Evolutionary conservation across 2,888 invertebrate species (phyloP), one percentile per base, ranked within the genome.

Genomic region (Campopleginae sp.): DNA sequence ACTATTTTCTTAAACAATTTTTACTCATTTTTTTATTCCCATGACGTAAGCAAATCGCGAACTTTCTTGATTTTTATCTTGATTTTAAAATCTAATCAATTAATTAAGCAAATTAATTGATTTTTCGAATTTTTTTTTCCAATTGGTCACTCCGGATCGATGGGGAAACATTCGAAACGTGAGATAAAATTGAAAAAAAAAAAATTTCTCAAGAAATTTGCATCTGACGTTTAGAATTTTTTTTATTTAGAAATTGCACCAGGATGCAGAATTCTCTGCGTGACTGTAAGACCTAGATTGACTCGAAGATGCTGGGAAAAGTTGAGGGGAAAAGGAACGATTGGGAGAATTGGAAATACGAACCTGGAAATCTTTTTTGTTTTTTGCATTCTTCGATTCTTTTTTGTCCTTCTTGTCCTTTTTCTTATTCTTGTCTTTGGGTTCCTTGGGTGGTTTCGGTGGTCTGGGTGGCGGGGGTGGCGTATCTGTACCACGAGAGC

Each of bases 381-480:
- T 86, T 92, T 96, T 96, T 44, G 91, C 75, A 31, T 89, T 75
- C 91, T 96, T 96, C 76, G 95, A 95, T 88, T 96, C 95, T 80
- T 95, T 94, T 71, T 94, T 94, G 77, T 95, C 95, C 89, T 96
- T 95, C 80, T 94, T 94, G 54, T 94, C 95, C 91, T 93, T 95
- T 94, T 93, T 95, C 93, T 96, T 95, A 91, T 95, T 96, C 94
- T 96, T 96, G 87, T 96, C 95, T 92, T 96, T 96, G 91, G 96
- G 95, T 89, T 96, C 96, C 93, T 96, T 96, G 80, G 95, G 95
- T 38, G 95, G 95, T 88, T 95, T 95, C 81, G 94, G 94, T 2
- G 95, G 95, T 92, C 95, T 95, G 42, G 95, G 95, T 90, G 96
- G 95, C 80, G 96, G 96, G 74, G 96, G 96, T 2, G 93, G 92